phyloP scores from a whole-genome alignment of 2,888 invertebrate genomes.

The Athetis lepigone region DNA sequence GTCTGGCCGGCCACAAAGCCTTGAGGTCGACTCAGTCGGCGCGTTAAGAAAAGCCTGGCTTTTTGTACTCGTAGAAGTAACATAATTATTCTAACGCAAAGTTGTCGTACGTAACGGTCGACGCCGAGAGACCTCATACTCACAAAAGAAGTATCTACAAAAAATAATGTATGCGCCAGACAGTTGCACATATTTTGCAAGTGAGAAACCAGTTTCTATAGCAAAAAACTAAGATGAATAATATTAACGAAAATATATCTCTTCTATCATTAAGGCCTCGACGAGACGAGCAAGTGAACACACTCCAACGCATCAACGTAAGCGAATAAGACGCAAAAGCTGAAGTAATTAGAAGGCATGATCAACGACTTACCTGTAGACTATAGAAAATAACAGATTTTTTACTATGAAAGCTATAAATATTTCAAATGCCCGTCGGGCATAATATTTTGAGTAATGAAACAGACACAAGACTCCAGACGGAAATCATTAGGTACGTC shows the following conservation, averaged over 20 bases:
- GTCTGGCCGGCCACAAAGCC: constrained; percentile 71
- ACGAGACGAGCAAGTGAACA: constrained; percentile 28
- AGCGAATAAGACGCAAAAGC: constrained; percentile 23
- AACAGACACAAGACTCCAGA: constrained; percentile 53
- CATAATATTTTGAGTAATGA: constrained; percentile 49
- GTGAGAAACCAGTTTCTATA: constrained; percentile 49
- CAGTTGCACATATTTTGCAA: constrained; percentile 52
- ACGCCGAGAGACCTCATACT: constrained; percentile 26
- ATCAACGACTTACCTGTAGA: constrained; percentile 26
- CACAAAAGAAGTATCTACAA: constrained; percentile 36
- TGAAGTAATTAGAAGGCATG: constrained; percentile 46
- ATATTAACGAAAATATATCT: constrained; percentile 33
- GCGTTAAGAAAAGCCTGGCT: constrained; percentile 57
- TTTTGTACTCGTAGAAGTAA: constrained; percentile 55
- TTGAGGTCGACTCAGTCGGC: constrained; percentile 64
- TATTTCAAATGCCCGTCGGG: constrained; percentile 43
- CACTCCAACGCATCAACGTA: constrained; percentile 32
- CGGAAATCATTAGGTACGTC: constrained; percentile 54
- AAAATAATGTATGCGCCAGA: constrained; percentile 43
- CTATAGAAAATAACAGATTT: constrained; percentile 39
- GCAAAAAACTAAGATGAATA: constrained; percentile 44
- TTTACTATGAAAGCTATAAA: constrained; percentile 38
- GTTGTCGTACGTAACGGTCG: constrained; percentile 55
- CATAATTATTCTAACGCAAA: constrained; percentile 56
- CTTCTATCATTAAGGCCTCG: constrained; percentile 18